phyloP scores from a whole-genome alignment of 1,140 invertebrate genomes.

The Portunus trituberculatus region DNA sequence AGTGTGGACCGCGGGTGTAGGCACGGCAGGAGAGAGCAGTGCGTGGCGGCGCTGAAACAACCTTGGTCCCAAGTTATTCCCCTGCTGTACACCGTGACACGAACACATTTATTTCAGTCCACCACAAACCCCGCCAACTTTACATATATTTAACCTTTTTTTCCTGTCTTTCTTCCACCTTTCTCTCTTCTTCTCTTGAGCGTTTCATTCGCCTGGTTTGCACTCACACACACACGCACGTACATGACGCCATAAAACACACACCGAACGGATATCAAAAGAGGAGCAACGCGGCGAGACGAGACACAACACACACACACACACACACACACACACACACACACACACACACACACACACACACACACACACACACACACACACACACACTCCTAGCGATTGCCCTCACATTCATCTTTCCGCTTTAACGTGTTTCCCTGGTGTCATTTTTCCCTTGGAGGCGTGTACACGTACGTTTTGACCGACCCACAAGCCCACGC shows the following conservation, averaged over 20 bases:
- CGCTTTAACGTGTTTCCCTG: background rate
- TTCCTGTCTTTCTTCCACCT: background rate
- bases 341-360: too few relatives aligned
- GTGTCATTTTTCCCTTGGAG: background rate
- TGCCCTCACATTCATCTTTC: background rate
- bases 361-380: too few relatives aligned
- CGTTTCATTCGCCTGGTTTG: background rate
- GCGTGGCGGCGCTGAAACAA: background rate
- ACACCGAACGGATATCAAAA: too few relatives aligned
- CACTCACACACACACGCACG: background rate
- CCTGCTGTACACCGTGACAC: too few relatives aligned
- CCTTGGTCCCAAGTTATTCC: background rate
- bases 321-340: background rate
- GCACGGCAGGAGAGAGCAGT: background rate
- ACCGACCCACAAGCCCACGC: background rate
- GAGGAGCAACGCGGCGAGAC: too few relatives aligned
- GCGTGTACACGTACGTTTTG: background rate
- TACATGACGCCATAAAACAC: too few relatives aligned
- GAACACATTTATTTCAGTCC: too few relatives aligned
- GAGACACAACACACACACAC: background rate
- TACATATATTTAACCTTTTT: too few relatives aligned
- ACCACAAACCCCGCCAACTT: too few relatives aligned
- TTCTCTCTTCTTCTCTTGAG: background rate
- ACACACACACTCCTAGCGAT: background rate
- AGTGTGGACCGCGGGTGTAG: background rate